Percentiles rank a stretch among this genome's conserved stretches.
Evolutionary conservation across 2,888 invertebrate genomes (phyloP).

Genomic region (Morpho helenor): DNA sequence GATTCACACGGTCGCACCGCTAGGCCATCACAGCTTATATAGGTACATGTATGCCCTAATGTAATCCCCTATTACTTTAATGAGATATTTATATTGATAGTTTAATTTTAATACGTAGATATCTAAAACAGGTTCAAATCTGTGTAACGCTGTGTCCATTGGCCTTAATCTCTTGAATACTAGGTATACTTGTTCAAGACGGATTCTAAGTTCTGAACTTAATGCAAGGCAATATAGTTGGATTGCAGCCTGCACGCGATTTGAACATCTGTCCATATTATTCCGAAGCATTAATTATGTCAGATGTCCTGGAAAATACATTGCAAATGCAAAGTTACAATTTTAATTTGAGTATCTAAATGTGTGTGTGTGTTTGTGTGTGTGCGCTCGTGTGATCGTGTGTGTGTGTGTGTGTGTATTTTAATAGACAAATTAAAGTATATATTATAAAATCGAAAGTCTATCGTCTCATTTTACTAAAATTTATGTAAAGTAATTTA

Average conservation of each 20-base stretch:
- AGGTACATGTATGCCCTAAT: conserved; percentile 35
- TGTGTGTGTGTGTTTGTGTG: too few relatives aligned
- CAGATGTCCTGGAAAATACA: conserved; percentile 2
- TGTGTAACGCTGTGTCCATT: conserved; percentile 19
- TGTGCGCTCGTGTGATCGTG: too few relatives aligned
- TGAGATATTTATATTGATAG: conserved; percentile 26
- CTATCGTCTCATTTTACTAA: too few relatives aligned
- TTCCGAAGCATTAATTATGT: conserved; percentile 13
- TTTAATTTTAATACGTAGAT: conserved; percentile 13
- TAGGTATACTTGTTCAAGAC: conserved; percentile 24
- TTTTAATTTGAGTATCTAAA: too few relatives aligned
- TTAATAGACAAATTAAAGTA: too few relatives aligned
- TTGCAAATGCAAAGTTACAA: not conserved
- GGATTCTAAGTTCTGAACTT: conserved; percentile 29
- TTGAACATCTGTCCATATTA: conserved; percentile 49
- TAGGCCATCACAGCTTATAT: too few relatives aligned
- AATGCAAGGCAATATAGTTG: conserved; percentile 35
- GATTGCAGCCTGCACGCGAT: conserved; percentile 42
- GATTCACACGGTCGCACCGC: too few relatives aligned
- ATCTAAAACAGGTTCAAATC: conserved; percentile 15
- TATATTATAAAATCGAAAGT: too few relatives aligned
- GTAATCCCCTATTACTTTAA: conserved; percentile 32
- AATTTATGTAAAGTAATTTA: too few relatives aligned
- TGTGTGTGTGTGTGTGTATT: too few relatives aligned
- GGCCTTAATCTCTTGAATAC: conserved; percentile 27